Evolutionary conservation across 1,140 invertebrate species (phyloP).

Genomic region (Zaprionus vittiger): DNA sequence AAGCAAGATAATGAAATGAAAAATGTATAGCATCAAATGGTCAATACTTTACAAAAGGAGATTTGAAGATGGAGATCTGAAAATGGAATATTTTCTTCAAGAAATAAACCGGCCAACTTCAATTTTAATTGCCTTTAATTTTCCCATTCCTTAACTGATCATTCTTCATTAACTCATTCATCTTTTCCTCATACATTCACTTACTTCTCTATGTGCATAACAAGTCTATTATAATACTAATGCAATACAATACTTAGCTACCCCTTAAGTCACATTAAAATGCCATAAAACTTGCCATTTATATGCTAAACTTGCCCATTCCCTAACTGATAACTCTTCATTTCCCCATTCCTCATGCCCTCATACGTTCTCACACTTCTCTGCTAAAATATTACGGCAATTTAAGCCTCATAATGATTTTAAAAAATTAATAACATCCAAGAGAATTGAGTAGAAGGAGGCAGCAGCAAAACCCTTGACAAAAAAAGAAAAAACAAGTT

Average conservation of each 20-base stretch:
- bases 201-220: too few species aligned
- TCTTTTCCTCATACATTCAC: neutral
- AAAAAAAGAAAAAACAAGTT: neutral
- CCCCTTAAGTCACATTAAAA: neutral
- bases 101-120: too few species aligned
- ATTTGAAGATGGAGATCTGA: too few species aligned
- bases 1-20: too few species aligned
- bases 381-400: neutral
- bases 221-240: neutral
- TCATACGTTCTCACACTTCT: neutral
- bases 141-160: too few species aligned
- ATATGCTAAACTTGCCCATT: neutral
- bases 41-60: too few species aligned
- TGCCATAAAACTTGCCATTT: neutral
- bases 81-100: too few species aligned
- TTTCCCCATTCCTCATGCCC: neutral
- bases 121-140: too few species aligned
- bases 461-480: neutral
- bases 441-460: neutral
- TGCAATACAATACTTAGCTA: neutral
- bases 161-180: neutral
- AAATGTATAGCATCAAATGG: too few species aligned
- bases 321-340: too few species aligned
- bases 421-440: slow-evolving; percentile 24
- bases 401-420: slow-evolving; percentile 14